phyloP scores from a whole-genome alignment of 1,140 invertebrate genomes.

The Holotrichia oblita region DNA sequence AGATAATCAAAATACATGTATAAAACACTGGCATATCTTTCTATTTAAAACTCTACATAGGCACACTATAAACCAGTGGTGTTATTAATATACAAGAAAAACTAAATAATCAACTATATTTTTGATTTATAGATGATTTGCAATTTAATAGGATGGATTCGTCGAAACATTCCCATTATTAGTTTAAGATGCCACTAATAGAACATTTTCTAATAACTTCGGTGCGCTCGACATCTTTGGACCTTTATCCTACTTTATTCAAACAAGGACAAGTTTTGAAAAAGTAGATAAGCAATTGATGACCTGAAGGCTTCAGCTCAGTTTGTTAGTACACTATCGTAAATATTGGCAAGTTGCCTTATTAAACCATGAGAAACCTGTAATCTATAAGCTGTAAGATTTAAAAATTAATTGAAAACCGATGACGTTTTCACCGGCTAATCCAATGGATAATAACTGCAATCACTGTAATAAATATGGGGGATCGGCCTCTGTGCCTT shows the following conservation, averaged over 20 bases:
- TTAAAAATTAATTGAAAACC: conserved; percentile 23
- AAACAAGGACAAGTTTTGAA: conserved; percentile 7
- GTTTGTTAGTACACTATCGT: not conserved
- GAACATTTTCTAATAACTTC: not conserved
- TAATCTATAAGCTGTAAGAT: conserved; percentile 13
- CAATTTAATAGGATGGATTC: not conserved
- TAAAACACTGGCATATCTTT: too few species aligned
- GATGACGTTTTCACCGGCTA: conserved; percentile 27
- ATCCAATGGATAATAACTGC: conserved; percentile 25
- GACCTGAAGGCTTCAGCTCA: not conserved
- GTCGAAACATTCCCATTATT: not conserved
- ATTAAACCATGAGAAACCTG: conserved; percentile 25
- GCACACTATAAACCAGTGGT: too few species aligned
- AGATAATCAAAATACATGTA: too few species aligned
- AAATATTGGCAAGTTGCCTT: conserved; percentile 2
- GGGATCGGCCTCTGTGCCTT: conserved; percentile 3
- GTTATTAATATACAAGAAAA: too few species aligned
- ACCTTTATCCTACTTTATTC: conserved; percentile 23
- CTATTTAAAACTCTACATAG: too few species aligned
- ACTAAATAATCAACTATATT: too few species aligned
- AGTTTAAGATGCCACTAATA: not conserved
- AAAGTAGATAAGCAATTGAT: conserved; percentile 1
- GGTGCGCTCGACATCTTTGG: not conserved
- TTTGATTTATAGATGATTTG: too few species aligned
- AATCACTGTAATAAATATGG: conserved; percentile 33